These are phyloP conservation scores for Lycophotia porphyrea DNA, from an alignment of 2,888 invertebrate species.

Conservation along the genomic window DNA sequence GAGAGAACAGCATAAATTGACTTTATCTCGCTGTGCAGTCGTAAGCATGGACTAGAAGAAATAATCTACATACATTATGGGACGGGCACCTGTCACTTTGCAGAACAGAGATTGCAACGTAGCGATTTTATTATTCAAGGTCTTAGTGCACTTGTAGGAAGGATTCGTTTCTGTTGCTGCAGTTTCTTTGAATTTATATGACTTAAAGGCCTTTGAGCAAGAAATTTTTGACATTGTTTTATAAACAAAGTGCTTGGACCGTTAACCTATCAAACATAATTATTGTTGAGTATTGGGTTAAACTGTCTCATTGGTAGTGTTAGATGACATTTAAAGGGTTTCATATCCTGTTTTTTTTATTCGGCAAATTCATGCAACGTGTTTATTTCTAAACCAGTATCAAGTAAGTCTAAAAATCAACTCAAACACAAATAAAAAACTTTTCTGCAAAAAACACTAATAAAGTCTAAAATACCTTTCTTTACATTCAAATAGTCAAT, in stretches of 20 bases:
- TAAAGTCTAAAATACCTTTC: no score
- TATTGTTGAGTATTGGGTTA: not conserved
- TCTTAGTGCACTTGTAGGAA: conserved; percentile 1
- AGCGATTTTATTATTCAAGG: conserved; percentile 38
- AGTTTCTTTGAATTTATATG: not conserved
- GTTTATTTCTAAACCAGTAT: not conserved
- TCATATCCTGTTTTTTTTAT: not conserved
- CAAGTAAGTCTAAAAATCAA: not conserved
- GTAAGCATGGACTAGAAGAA: conserved; percentile 47
- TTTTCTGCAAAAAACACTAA: no score
- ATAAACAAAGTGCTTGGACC: not conserved
- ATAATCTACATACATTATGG: conserved; percentile 60
- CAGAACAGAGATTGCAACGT: conserved; percentile 40
- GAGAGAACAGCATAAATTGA: conserved; percentile 45
- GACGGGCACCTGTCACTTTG: conserved; percentile 49
- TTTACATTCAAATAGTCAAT: no score
- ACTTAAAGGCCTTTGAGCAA: not conserved
- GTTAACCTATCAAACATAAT: not conserved
- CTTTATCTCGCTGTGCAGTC: conserved; percentile 51
- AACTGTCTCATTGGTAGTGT: not conserved
- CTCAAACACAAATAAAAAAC: not conserved
- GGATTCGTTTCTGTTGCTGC: conserved; percentile 6
- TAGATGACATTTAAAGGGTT: not conserved
- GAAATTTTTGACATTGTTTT: not conserved
- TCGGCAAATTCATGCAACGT: not conserved